These are phyloP conservation scores for Phrynocephalus forsythii DNA, from an alignment of 2,797 vertebrate genomes.

Conservation along the genomic window DNA sequence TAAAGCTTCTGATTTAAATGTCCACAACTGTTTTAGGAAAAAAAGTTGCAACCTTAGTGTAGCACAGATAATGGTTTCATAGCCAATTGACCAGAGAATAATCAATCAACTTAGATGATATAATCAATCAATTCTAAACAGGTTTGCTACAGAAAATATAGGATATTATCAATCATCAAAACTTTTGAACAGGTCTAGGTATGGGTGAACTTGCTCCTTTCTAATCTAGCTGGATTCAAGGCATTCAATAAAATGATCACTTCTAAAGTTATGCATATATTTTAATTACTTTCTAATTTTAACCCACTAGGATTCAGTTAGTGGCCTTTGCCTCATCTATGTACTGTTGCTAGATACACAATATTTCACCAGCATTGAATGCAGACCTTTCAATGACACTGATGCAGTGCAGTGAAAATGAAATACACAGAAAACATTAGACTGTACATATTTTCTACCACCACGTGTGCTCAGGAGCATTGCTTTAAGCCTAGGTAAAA, in stretches of 20 bases:
- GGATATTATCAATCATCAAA: neutral
- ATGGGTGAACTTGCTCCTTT: neutral
- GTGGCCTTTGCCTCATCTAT: neutral
- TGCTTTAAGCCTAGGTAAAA: neutral
- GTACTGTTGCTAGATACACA: neutral
- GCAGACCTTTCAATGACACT: neutral
- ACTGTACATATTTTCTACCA: neutral
- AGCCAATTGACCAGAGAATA: conserved; percentile 10
- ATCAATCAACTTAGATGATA: conserved; percentile 16
- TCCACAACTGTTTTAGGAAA: conserved; percentile 5
- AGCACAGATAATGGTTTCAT: conserved; percentile 21
- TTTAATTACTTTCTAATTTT: neutral
- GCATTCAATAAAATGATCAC: neutral
- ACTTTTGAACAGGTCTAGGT: too few relatives aligned
- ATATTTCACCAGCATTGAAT: neutral
- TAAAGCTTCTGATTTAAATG: conserved; percentile 53
- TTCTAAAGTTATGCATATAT: neutral
- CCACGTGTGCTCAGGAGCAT: neutral
- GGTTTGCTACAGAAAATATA: neutral
- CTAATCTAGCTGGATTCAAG: neutral
- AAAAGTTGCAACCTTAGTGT: conserved; percentile 28
- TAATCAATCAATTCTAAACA: conserved; percentile 55
- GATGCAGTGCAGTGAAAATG: neutral
- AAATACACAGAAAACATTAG: neutral
- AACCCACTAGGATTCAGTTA: neutral